Evolutionary conservation across 2,113 vertebrate genomes (phyloP).

Genomic region (Ursus arctos): DNA sequence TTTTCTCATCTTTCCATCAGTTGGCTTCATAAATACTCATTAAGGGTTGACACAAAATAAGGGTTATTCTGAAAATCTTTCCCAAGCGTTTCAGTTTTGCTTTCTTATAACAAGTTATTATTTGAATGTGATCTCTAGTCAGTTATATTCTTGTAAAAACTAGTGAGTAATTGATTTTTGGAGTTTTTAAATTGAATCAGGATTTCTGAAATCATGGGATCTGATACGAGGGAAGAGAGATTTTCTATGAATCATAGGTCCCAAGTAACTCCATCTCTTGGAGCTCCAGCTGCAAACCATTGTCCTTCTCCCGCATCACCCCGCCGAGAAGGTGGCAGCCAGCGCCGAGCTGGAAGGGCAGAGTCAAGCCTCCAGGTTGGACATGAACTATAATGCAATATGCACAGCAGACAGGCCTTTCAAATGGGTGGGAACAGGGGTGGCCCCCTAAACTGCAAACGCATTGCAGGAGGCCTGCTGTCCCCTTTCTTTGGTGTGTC

Average conservation of each 20-base stretch:
- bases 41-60: constrained; percentile 30
- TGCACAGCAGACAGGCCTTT: background rate
- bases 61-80: constrained; percentile 38
- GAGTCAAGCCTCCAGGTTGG: background rate
- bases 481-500: background rate
- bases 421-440: background rate
- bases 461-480: background rate
- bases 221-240: background rate
- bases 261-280: background rate
- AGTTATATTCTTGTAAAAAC: background rate
- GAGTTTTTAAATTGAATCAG: background rate
- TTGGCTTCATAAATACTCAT: constrained; percentile 60
- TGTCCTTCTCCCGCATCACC: background rate
- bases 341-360: background rate
- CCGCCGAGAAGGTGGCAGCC: background rate
- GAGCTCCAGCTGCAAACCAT: background rate
- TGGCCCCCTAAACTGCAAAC: no score
- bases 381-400: accelerated
- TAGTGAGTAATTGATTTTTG: background rate
- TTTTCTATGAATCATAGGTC: background rate
- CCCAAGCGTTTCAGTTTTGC: constrained; percentile 2
- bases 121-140: background rate
- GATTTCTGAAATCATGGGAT: constrained; percentile 21
- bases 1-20: background rate
- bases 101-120: constrained; percentile 5